These are phyloP conservation scores for Rhagium mordax DNA, from an alignment of 2,888 invertebrate genomes.

Conservation along the genomic window DNA sequence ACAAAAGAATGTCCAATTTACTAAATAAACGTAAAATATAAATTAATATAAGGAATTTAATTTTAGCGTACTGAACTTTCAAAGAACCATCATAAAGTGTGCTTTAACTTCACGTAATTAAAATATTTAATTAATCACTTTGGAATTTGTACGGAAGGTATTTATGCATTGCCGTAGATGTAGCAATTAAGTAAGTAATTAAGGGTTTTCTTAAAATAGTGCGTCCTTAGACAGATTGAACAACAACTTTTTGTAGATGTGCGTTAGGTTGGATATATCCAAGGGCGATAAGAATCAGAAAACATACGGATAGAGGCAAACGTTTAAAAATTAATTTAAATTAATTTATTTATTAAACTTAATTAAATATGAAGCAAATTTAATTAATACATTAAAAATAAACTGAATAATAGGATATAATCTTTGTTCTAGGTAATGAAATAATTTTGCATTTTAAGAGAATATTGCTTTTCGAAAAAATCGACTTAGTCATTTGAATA, in stretches of 20 bases:
- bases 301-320: too few relatives aligned
- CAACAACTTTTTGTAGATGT: background rate
- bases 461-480: too few relatives aligned
- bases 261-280: too few relatives aligned
- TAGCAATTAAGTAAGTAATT: background rate
- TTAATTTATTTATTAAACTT: too few relatives aligned
- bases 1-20: slow-evolving; percentile 20
- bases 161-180: slow-evolving; percentile 10
- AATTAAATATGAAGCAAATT: too few relatives aligned
- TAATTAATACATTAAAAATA: too few relatives aligned
- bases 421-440: too few relatives aligned
- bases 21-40: slow-evolving; percentile 48
- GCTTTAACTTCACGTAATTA: slow-evolving; percentile 56
- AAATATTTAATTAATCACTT: slow-evolving; percentile 59
- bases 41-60: slow-evolving; percentile 59
- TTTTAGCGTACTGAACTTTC: slow-evolving; percentile 55
- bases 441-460: too few relatives aligned
- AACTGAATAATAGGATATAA: too few relatives aligned
- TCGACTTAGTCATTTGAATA: too few relatives aligned
- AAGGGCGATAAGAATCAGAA: too few relatives aligned
- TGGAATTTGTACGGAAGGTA: slow-evolving; percentile 50
- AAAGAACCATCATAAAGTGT: slow-evolving; percentile 55
- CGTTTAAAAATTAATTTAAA: too few relatives aligned
- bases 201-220: background rate
- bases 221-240: background rate